phyloP scores from a whole-genome alignment of 2,888 invertebrate genomes.

The Nebria salina region DNA sequence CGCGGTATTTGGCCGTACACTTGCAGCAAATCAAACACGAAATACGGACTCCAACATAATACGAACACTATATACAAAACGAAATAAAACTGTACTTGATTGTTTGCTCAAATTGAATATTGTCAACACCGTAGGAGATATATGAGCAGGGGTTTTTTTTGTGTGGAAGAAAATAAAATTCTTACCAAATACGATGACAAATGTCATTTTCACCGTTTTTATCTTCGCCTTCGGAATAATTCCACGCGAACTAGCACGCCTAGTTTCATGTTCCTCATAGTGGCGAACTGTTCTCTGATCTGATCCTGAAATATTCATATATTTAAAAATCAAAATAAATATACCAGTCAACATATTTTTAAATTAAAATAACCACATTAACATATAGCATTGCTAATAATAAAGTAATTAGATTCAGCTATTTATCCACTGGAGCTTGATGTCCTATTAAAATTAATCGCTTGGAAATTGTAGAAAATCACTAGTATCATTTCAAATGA shows the following conservation, averaged over 20 bases:
- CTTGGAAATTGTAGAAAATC: too few relatives aligned
- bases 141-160: too few relatives aligned
- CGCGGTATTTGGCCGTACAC: conserved; percentile 86
- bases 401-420: too few relatives aligned
- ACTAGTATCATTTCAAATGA: too few relatives aligned
- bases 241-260: conserved; percentile 89
- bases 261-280: conserved; percentile 63
- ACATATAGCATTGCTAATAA: too few relatives aligned
- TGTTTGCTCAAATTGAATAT: not conserved
- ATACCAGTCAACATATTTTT: too few relatives aligned
- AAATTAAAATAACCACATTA: too few relatives aligned
- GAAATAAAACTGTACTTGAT: not conserved
- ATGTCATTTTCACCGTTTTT: conserved; percentile 98
- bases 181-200: conserved; percentile 93
- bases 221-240: conserved; percentile 95
- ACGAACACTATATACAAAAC: conserved; percentile 82
- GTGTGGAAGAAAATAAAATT: conserved; percentile 45
- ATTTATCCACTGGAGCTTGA: too few relatives aligned
- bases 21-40: conserved; percentile 91
- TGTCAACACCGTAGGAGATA: not conserved
- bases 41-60: conserved; percentile 96
- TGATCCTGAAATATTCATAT: not conserved
- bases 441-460: too few relatives aligned
- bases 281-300: conserved; percentile 11
- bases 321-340: too few relatives aligned